Evolutionary conservation across 1,140 invertebrate species (phyloP).

Genomic region (Vollenhovia emeryi): DNA sequence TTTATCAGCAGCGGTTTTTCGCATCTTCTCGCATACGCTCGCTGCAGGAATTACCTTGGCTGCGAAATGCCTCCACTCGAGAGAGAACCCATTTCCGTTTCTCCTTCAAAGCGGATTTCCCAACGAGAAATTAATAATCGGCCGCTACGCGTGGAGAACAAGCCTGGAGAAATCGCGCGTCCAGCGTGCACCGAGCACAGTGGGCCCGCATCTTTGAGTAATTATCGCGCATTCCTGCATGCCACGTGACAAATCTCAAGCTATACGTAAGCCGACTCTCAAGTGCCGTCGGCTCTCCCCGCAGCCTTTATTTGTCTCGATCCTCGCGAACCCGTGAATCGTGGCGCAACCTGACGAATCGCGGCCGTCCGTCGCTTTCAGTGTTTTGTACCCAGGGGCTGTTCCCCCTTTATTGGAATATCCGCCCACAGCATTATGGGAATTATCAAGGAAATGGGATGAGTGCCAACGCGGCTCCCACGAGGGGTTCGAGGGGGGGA

Average conservation of each 20-base stretch:
- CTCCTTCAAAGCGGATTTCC: slow-evolving; percentile 25
- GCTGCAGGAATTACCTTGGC: background rate
- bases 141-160: background rate
- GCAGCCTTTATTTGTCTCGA: slow-evolving; percentile 56
- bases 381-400: slow-evolving; percentile 70
- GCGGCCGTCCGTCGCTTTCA: slow-evolving; percentile 75
- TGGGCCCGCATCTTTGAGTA: slow-evolving; percentile 61
- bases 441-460: slow-evolving; percentile 85
- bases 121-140: slow-evolving; percentile 34
- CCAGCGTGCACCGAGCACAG: background rate
- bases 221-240: slow-evolving; percentile 65
- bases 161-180: slow-evolving; percentile 34
- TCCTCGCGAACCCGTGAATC: slow-evolving; percentile 73
- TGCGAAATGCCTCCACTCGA: no score
- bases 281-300: slow-evolving; percentile 40
- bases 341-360: slow-evolving; percentile 78
- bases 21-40: background rate
- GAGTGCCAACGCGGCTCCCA: slow-evolving; percentile 78
- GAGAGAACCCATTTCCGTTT: slow-evolving; percentile 4
- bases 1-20: background rate
- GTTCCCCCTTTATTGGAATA: slow-evolving; percentile 85
- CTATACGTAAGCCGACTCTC: slow-evolving; percentile 45
- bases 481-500: slow-evolving; percentile 66
- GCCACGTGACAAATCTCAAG: slow-evolving; percentile 58
- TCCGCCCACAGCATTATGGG: slow-evolving; percentile 85